phyloP scores from a whole-genome alignment of 2,113 vertebrate species.

The Microcebus murinus region DNA sequence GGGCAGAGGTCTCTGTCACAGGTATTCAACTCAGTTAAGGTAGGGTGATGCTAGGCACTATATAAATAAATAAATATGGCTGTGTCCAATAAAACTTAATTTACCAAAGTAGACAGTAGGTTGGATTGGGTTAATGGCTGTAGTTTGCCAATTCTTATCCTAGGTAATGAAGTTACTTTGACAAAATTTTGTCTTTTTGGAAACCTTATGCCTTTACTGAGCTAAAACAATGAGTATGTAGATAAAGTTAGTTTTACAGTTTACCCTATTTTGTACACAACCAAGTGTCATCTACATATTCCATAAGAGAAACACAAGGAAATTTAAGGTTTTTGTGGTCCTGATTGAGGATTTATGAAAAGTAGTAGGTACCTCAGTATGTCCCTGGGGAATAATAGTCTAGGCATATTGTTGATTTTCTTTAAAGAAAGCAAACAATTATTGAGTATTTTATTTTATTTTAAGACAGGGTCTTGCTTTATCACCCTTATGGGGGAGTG shows the following conservation, averaged over 20 bases:
- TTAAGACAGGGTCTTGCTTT: too few species aligned
- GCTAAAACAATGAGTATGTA: not conserved
- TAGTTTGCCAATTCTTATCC: not conserved
- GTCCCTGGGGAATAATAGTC: not conserved
- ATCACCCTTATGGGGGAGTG: too few species aligned
- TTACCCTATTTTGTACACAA: not conserved
- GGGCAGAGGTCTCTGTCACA: not conserved
- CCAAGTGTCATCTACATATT: not conserved
- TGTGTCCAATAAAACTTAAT: not conserved
- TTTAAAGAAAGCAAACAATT: not conserved
- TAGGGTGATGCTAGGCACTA: not conserved
- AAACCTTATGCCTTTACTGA: not conserved
- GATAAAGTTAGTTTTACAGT: not conserved
- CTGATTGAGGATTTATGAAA: not conserved
- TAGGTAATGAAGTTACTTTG: not conserved
- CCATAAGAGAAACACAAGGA: not conserved
- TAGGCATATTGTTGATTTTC: not conserved
- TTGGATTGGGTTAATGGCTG: not conserved
- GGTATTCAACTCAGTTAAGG: not conserved
- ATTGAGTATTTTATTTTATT: not conserved
- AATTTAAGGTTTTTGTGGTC: not conserved
- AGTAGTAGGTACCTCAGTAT: not conserved
- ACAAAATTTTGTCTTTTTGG: slow-evolving; percentile 1
- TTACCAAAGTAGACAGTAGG: not conserved
- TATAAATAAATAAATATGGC: not conserved